Evolutionary conservation across 1,140 invertebrate species (phyloP).

Genomic region (Drosophila setifemur): DNA sequence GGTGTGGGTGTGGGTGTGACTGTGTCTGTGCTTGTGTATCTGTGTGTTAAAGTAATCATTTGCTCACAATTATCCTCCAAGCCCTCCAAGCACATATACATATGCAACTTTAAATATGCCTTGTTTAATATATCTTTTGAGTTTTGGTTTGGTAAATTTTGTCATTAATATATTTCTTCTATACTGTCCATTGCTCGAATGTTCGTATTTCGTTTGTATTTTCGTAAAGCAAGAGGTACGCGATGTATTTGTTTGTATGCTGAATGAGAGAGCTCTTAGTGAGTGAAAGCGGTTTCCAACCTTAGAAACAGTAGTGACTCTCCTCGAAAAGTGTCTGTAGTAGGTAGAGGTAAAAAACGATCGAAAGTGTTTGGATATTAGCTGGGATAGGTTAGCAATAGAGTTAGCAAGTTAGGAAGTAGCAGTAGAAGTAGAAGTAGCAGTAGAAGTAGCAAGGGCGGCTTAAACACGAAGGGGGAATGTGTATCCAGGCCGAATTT

Average conservation of each 20-base stretch:
- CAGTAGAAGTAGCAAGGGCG: constrained; percentile 19
- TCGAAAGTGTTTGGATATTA: constrained; percentile 18
- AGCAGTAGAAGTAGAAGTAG: constrained; percentile 18
- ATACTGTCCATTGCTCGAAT: constrained; percentile 36
- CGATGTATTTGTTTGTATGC: constrained; percentile 60
- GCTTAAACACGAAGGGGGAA: constrained; percentile 10
- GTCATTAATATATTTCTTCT: constrained; percentile 57
- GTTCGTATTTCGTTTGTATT: constrained; percentile 62
- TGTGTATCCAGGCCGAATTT: constrained; percentile 8
- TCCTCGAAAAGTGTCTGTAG: constrained; percentile 24
- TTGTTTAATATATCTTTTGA: constrained; percentile 57
- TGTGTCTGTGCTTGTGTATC: constrained; percentile 3
- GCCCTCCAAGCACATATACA: constrained; percentile 47
- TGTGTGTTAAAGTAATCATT: constrained; percentile 68
- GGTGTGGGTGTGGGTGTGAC: constrained; percentile 11
- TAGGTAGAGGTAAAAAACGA: constrained; percentile 28
- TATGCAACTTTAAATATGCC: constrained; percentile 52
- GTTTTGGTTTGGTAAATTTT: constrained; percentile 49
- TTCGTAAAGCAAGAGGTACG: constrained; percentile 79
- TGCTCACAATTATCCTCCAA: constrained; percentile 67
- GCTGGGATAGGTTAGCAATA: constrained; percentile 8
- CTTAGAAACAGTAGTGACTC: constrained; percentile 53
- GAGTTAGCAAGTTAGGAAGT: too few species aligned
- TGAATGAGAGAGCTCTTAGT: constrained; percentile 29
- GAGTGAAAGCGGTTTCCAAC: constrained; percentile 67